Percentiles rank a stretch among this genome's conserved stretches.
Evolutionary conservation across 1,140 invertebrate genomes (phyloP).

Genomic region (Zaprionus ornatus): DNA sequence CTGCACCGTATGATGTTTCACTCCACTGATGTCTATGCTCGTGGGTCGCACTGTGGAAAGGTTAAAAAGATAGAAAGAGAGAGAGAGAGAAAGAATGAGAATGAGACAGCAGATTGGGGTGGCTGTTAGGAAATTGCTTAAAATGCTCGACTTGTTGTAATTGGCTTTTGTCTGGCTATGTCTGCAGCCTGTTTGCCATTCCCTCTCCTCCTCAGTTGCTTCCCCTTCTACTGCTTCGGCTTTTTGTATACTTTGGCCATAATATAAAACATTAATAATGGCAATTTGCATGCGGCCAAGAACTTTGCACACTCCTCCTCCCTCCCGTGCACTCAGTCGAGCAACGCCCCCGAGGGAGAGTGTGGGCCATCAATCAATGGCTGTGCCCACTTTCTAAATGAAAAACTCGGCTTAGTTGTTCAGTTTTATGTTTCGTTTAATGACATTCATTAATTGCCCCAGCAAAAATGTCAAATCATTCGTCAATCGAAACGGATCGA

Average conservation of each 20-base stretch:
- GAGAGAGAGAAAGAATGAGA: conserved; percentile 7
- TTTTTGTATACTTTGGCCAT: conserved; percentile 24
- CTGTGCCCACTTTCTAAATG: conserved; percentile 52
- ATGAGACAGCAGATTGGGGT: conserved; percentile 7
- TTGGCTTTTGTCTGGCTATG: conserved; percentile 52
- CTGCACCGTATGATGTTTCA: conserved; percentile 90
- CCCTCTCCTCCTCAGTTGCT: neutral
- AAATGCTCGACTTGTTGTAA: conserved; percentile 58
- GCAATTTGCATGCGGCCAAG: conserved; percentile 55
- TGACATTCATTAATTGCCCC: conserved; percentile 59
- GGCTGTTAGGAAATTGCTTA: conserved; percentile 70
- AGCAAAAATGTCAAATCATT: conserved; percentile 58
- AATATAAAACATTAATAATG: conserved; percentile 66
- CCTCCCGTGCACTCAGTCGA: neutral
- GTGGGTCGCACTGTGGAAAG: conserved; percentile 88
- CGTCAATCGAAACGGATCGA: conserved; percentile 42
- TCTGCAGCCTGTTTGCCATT: conserved; percentile 24
- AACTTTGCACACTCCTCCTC: neutral
- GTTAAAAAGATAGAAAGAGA: conserved; percentile 8
- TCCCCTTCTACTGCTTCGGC: neutral
- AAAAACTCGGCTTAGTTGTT: conserved; percentile 56
- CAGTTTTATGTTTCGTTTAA: conserved; percentile 56
- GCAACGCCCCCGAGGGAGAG: neutral
- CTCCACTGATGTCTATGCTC: conserved; percentile 89
- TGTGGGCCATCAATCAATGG: conserved; percentile 52